Evolutionary conservation across 1,140 invertebrate species (phyloP).

Genomic region (Conopomorpha cramerella): DNA sequence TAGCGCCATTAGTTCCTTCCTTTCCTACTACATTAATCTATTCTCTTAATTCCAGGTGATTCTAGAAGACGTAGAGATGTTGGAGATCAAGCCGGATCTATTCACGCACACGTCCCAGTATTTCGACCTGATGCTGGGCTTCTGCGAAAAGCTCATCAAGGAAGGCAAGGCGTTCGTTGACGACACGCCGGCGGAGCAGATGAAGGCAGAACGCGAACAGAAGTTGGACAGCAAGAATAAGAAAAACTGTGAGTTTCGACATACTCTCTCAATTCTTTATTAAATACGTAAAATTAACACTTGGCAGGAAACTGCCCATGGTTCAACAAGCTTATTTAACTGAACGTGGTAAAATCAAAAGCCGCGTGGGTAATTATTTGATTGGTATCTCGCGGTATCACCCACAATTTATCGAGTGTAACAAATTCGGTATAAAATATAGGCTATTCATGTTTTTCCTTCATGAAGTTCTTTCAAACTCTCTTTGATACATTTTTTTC

Average conservation of each 20-base stretch:
- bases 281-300: too few relatives aligned
- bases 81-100: slow-evolving; percentile 90
- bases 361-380: too few relatives aligned
- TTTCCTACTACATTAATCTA: too few relatives aligned
- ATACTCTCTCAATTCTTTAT: too few relatives aligned
- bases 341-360: background rate
- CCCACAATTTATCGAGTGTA: too few relatives aligned
- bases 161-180: slow-evolving; percentile 94
- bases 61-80: slow-evolving; percentile 88
- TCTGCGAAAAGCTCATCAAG: slow-evolving; percentile 88
- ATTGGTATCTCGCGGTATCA: too few relatives aligned
- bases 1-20: too few relatives aligned
- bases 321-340: slow-evolving; percentile 4
- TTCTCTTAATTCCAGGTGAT: slow-evolving; percentile 73
- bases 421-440: too few relatives aligned
- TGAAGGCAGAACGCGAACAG: slow-evolving; percentile 95
- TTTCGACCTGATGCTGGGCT: slow-evolving; percentile 89
- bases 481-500: too few relatives aligned
- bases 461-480: too few relatives aligned
- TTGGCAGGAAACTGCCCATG: too few relatives aligned
- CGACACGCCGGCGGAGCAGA: slow-evolving; percentile 90
- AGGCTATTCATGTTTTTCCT: too few relatives aligned
- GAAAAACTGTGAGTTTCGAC: slow-evolving; percentile 77
- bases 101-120: slow-evolving; percentile 97
- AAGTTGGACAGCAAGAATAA: slow-evolving; percentile 85